Evolutionary conservation across 2,888 invertebrate species (phyloP), one percentile per base, ranked within the genome.

Genomic region (Hypomecis atomaria): DNA sequence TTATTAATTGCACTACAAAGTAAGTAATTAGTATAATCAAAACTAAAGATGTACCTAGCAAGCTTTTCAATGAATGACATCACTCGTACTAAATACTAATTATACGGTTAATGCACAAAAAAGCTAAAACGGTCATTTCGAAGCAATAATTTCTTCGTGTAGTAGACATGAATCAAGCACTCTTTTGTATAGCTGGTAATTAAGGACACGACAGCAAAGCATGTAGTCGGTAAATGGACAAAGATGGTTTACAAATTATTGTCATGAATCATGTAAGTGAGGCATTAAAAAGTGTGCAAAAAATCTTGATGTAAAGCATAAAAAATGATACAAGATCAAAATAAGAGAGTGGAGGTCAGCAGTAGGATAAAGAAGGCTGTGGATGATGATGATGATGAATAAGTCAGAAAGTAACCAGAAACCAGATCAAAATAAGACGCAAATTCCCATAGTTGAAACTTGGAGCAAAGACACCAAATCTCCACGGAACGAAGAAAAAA

Each of bases 401-500:
- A 9, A 38, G n/a, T n/a, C n/a, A n/a, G 38, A 6, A 38, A 38
- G 3, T 8, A 38, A 38, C 38, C 6, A 38, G 7, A 38, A 8
- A 38, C 38, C 6, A 23, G 3, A 23, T 23, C 23, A 23, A 23
- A 23, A 2, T 23, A 23, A 23, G 23, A 23, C 23, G 23, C 0
- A 8, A 5, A 33, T 33, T 9, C 7, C 10, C 7, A 38, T 33
- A 47, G 38, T 47, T 13, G 38, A 44, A 23, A 23, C 23, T 38
- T 13, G 33, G 1, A 50, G 47, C 42, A 52, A 53, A 50, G 50
- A 5, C 13, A 47, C 40, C 40, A 23, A 48, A 55, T 34, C 36
- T 65, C 55, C 66, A 69, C 62, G 62, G 70, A 59, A 66, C 58
- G 57, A 62, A 66, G 60, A 69, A 78, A 72, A 66, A 68, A 70